Evolutionary conservation across 2,888 invertebrate species (phyloP), one percentile per base, ranked within the genome.

Genomic region (Uropetala carovei): DNA sequence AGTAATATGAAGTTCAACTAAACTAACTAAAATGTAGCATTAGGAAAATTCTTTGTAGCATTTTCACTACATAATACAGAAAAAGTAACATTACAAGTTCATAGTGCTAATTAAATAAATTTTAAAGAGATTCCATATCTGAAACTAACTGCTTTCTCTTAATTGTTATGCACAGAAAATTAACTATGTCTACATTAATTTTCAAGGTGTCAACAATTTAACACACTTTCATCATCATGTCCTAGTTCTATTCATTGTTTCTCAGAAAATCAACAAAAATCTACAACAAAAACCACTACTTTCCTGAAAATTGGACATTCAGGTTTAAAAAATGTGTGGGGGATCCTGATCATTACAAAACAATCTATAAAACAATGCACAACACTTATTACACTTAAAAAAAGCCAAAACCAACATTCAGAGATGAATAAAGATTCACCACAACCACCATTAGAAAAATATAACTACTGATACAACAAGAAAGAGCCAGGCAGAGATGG

Each of bases 251-350:
- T 43, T 43, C 43, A 43, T 43, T 43, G 43, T 43, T 43, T 43
- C 43, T 43, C 43, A 43, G 43, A 43, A 43, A 43, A 43, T 43
- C 5, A 43, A 43, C 43, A 43, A 43, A 43, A 43, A 43, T 22
- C 75, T 75, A 75, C 10, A 8, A 75, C 75, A 27, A 75, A 27
- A 22, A 75, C 18, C 75, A 27, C 89, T 89, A 89, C 64, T 89
- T 68, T 64, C 60, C 43, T 13, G 64, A 89, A 59, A 60, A 64
- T 58, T 64, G 89, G 89, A 89, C 89, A 89, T 43, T 86, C 86
- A 75, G 75, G 75, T 75, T 27, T 75, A 75, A n/a, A 27, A 75
- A 7, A 14, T 27, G 22, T 27, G 27, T n/a, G 75, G 2, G 75
- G 75, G 22, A 75, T 75, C 75, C 75, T 27, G 27, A 75, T 75